Conservation (phyloP, 2,797 vertebrate genomes). For the Hafferia zeledoni region DNA sequence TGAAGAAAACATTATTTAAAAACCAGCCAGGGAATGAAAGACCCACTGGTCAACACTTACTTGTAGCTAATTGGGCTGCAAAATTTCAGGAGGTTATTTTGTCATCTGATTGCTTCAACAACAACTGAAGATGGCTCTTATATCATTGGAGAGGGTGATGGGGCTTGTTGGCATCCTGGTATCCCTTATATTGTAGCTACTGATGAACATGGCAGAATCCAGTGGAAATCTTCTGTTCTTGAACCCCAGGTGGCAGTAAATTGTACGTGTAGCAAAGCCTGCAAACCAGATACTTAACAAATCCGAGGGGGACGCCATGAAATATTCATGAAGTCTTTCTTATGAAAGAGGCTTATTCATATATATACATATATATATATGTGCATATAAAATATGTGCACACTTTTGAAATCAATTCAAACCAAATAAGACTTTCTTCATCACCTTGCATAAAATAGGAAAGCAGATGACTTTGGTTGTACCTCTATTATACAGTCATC, state of each 20-base stretch:
- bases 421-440: conserved; percentile 64
- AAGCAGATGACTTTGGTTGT: conserved; percentile 61
- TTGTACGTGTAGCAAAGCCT: background rate
- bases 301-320: conserved; percentile 20
- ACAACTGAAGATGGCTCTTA: background rate
- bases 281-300: conserved; percentile 45
- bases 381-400: background rate
- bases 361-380: background rate
- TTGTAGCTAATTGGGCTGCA: background rate
- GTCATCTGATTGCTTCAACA: background rate
- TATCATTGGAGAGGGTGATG: background rate
- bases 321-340: conserved; percentile 63
- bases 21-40: background rate
- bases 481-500: conserved; percentile 45
- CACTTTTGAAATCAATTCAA: conserved; percentile 71
- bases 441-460: conserved; percentile 55
- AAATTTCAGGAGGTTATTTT: background rate
- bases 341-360: conserved; percentile 67
- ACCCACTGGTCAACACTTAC: background rate
- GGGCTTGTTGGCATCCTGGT: background rate
- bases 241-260: conserved; percentile 24
- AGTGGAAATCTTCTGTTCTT: background rate
- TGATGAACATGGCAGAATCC: background rate
- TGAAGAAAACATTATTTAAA: conserved; percentile 12
- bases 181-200: background rate